These are phyloP conservation scores for Zaprionus vittiger DNA, from an alignment of 1,140 invertebrate species.

Conservation along the genomic window DNA sequence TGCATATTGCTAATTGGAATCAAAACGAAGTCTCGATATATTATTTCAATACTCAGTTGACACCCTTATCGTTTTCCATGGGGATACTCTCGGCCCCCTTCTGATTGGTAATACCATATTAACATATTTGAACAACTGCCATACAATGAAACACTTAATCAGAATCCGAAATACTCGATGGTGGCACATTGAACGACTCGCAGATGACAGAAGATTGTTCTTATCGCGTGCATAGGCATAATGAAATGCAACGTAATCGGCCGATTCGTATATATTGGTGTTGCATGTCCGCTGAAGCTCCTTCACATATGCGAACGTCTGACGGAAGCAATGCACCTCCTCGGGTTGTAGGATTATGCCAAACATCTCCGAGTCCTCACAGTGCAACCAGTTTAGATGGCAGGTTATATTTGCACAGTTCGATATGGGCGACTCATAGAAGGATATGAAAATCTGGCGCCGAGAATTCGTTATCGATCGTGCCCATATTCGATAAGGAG, in stretches of 20 bases:
- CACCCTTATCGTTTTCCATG: too few species aligned
- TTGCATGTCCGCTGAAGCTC: slow-evolving; percentile 16
- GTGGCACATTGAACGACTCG: not conserved
- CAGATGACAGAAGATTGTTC: not conserved
- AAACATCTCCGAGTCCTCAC: not conserved
- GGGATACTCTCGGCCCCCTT: too few species aligned
- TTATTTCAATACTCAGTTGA: too few species aligned
- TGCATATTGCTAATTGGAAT: too few species aligned
- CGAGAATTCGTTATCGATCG: not conserved
- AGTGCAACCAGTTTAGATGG: slow-evolving; percentile 39
- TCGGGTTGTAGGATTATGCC: slow-evolving; percentile 14
- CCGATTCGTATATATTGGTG: not conserved
- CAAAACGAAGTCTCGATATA: too few species aligned
- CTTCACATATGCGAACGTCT: slow-evolving; percentile 24
- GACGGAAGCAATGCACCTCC: slow-evolving; percentile 20
- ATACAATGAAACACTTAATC: not conserved
- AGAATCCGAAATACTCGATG: not conserved
- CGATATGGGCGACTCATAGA: slow-evolving; percentile 31
- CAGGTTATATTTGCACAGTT: slow-evolving; percentile 21
- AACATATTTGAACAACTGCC: not conserved
- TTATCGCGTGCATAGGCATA: not conserved
- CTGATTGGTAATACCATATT: not conserved
- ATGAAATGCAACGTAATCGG: slow-evolving; percentile 21
- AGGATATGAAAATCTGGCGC: slow-evolving; percentile 28
- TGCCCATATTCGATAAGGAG: slow-evolving; percentile 33